phyloP scores from a whole-genome alignment of 2,888 invertebrate genomes.

The Protodeltote pygarga region DNA sequence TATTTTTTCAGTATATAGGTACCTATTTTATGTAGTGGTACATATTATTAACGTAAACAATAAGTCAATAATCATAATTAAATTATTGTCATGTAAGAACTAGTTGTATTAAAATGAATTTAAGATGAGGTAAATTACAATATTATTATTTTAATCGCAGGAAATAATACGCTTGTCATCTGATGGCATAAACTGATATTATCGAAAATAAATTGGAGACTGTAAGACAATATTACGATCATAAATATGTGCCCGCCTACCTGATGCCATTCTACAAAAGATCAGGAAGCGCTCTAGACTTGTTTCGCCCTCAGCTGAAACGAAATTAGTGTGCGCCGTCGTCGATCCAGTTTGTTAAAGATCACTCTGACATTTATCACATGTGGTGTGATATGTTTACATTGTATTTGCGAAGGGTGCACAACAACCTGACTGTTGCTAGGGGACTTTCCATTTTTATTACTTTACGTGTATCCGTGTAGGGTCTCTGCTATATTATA shows the following conservation, averaged over 20 bases:
- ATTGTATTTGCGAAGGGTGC: slow-evolving; percentile 40
- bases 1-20: too few species aligned
- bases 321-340: slow-evolving; percentile 63
- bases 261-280: slow-evolving; percentile 57
- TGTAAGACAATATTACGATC: slow-evolving; percentile 34
- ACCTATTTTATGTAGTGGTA: neutral
- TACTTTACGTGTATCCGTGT: too few species aligned
- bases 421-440: slow-evolving; percentile 7
- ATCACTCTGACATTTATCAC: slow-evolving; percentile 81
- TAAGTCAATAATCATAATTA: too few species aligned
- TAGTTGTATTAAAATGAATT: neutral
- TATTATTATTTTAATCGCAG: slow-evolving; percentile 18
- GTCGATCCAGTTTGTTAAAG: slow-evolving; percentile 78
- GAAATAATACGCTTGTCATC: slow-evolving; percentile 16
- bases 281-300: slow-evolving; percentile 76
- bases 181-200: slow-evolving; percentile 31
- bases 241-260: slow-evolving; percentile 49
- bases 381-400: slow-evolving; percentile 43
- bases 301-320: slow-evolving; percentile 78
- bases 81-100: neutral
- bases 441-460: slow-evolving; percentile 7
- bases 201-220: slow-evolving; percentile 29
- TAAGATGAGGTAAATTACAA: slow-evolving; percentile 1
- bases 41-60: too few species aligned
- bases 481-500: too few species aligned